Evolutionary conservation across 1,140 invertebrate genomes (phyloP).

Genomic region (Drosophila lacteicornis): DNA sequence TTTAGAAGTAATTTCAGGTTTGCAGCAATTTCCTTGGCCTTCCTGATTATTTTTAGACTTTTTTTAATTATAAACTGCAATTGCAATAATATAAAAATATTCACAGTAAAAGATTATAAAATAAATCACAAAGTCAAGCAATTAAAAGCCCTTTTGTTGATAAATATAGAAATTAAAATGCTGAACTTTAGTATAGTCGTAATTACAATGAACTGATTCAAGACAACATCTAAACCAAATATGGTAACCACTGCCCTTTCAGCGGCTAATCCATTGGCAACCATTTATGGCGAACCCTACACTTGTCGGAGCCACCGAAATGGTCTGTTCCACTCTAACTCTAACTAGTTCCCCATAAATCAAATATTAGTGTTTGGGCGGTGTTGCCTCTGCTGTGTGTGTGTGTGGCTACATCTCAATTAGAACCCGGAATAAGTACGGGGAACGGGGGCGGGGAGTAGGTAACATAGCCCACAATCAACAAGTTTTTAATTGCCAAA

Average conservation of each 20-base stretch:
- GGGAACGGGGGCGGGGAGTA: neutral
- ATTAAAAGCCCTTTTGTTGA: neutral
- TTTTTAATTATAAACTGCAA: neutral
- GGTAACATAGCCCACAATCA: conserved; percentile 64
- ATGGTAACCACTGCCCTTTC: conserved; percentile 12
- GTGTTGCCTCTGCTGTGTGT: conserved; percentile 12
- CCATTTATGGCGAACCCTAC: conserved; percentile 25
- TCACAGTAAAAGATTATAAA: no score
- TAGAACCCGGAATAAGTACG: conserved; percentile 18
- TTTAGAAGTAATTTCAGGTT: no score
- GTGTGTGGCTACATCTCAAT: conserved; percentile 36
- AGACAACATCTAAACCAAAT: neutral
- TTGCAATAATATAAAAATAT: no score
- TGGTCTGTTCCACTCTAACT: neutral
- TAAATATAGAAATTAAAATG: neutral
- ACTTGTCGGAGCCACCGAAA: conserved; percentile 12
- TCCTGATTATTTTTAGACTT: no score
- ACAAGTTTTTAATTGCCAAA: conserved; percentile 72
- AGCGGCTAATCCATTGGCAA: neutral
- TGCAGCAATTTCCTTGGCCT: no score
- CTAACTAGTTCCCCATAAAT: conserved; percentile 52
- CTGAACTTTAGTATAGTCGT: no score
- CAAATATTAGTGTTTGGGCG: conserved; percentile 60
- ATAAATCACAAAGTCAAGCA: neutral
- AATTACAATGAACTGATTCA: neutral